Base-by-base conservation (phyloP, 2,888 invertebrate genomes). In the Gonocerus acuteangulatus region DNA sequence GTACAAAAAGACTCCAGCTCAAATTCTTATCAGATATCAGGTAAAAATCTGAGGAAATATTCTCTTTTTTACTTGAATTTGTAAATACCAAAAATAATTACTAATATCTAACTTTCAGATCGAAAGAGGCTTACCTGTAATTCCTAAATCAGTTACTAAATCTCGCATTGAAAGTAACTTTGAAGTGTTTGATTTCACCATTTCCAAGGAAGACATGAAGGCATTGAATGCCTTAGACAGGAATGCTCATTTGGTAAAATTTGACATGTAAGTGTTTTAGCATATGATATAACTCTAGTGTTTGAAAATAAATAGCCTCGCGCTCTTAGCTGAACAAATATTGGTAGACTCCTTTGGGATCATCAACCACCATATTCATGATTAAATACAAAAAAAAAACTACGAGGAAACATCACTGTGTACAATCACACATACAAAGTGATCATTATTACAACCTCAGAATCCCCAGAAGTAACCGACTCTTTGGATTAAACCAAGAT, bases 11-110 rank as follows among this genome's bases (percentile, higher is more conserved):
- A 80, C 81, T 4, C 75, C 82, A 1, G 87, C 87, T 0, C 87
- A 88, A 73, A 76, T 87, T 32, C 75, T 86, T 1, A 78, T 87
- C 48, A 81, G 82, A 74, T 84, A 82, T 73, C 81, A 81, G 74
- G 77, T 82, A 73, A 44, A 3, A 13, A 16, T 21, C 3, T 4
- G 39, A 39, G 45, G n/a, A 19, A 23, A 44, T 44, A 16, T 16
- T 34, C 21, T 36, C 18, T 21, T 18, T 16, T 47, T 49, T 23
- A 49, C 9, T 49, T 54, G 6, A n/a, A 39, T 13, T 16, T 23
- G 44, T 52, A 27, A 4, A 39, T 39, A 9, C n/a, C 4, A 39
- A 11, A 39, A 39, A 39, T 9, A 39, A n/a, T 4, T 39, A n/a
- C 4, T 15, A 39, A 39, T 42, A n/a, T 48, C 1, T 36, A 13